Conservation (phyloP, 2,888 invertebrate genomes). For the Priocnemis perturbator region DNA sequence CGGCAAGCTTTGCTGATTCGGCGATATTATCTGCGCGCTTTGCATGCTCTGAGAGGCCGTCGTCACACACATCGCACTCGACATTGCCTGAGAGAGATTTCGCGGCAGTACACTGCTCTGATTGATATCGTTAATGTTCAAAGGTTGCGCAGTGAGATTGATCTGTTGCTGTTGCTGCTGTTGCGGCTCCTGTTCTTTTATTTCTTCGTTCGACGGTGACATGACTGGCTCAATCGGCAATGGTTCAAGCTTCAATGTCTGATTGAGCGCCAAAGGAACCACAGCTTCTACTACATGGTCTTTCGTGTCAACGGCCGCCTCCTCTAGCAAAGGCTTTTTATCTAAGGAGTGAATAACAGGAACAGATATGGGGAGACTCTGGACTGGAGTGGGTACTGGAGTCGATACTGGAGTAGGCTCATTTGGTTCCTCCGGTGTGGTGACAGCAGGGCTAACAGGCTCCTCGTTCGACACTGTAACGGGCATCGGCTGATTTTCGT, state of each 20-base stretch:
- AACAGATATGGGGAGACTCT: constrained; percentile 69
- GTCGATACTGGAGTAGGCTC: constrained; percentile 62
- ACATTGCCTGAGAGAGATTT: constrained; percentile 68
- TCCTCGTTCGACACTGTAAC: constrained; percentile 58
- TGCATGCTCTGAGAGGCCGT: constrained; percentile 45
- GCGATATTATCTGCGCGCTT: constrained; percentile 57
- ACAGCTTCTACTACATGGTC: constrained; percentile 64
- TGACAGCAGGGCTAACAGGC: constrained; percentile 56
- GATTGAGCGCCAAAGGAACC: constrained; percentile 58
- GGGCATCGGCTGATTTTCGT: constrained; percentile 62
- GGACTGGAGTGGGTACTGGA: constrained; percentile 63
- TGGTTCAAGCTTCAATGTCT: constrained; percentile 68
- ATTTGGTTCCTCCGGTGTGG: constrained; percentile 65
- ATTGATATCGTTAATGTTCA: constrained; percentile 55
- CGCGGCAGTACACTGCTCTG: constrained; percentile 62
- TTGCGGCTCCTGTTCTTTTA: constrained; percentile 57
- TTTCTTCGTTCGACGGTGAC: constrained; percentile 62
- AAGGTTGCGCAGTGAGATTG: constrained; percentile 50
- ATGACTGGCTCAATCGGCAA: constrained; percentile 62
- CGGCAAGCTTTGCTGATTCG: constrained; percentile 64
- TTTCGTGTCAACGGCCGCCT: constrained; percentile 59
- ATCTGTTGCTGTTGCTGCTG: constrained; percentile 25
- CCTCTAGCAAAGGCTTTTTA: constrained; percentile 66
- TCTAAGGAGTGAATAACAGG: constrained; percentile 71
- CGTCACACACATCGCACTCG: constrained; percentile 48